Conservation (phyloP, 2,888 invertebrate genomes). For the Pteria penguin region DNA sequence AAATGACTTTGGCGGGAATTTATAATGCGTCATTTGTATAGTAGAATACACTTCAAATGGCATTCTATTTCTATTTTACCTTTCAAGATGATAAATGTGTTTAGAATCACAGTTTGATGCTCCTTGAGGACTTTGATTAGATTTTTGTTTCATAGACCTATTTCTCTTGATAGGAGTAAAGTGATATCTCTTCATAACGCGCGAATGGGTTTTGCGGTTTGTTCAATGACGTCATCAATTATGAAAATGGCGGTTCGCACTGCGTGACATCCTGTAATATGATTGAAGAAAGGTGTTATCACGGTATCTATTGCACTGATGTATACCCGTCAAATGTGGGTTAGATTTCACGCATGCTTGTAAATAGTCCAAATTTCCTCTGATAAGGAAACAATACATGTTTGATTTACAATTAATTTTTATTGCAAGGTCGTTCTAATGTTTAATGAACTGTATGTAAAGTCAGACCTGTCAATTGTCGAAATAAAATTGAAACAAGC, state of each 20-base stretch:
- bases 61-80: no score
- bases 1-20: no score
- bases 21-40: no score
- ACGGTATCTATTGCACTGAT: not conserved
- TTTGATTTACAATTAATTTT: not conserved
- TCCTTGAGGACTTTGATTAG: no score
- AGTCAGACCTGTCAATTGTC: no score
- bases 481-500: no score
- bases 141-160: no score
- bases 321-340: not conserved
- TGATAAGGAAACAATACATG: not conserved
- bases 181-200: not conserved
- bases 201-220: not conserved
- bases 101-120: no score
- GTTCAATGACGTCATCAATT: not conserved
- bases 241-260: not conserved
- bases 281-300: not conserved
- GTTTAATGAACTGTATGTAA: not conserved
- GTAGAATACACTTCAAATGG: no score
- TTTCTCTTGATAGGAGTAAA: not conserved
- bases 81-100: no score
- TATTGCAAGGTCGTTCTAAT: not conserved
- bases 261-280: not conserved
- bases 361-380: not conserved
- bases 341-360: not conserved